phyloP scores from a whole-genome alignment of 2,797 vertebrate species.

The Podarcis lilfordi region DNA sequence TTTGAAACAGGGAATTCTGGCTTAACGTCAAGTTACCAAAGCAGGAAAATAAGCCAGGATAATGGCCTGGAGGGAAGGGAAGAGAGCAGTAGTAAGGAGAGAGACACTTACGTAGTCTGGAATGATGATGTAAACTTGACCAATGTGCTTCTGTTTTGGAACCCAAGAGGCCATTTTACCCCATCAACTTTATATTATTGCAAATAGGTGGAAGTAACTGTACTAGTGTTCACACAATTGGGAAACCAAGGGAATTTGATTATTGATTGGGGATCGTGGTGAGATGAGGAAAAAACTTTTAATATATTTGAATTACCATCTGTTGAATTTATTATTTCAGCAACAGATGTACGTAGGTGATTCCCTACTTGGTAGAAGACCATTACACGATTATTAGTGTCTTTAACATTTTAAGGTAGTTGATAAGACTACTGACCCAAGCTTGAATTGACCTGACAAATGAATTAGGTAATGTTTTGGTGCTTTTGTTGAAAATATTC shows the following conservation, averaged over 20 bases:
- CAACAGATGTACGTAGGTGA: background rate
- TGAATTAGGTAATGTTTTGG: background rate
- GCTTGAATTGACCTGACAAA: background rate
- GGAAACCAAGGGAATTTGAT: background rate
- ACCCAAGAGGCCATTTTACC: background rate
- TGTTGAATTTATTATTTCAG: background rate
- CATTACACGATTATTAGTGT: background rate
- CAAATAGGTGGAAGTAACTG: background rate
- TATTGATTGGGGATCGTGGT: background rate
- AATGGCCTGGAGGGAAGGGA: too few species aligned
- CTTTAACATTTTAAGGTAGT: background rate
- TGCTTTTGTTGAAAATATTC: background rate
- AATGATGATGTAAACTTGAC: background rate
- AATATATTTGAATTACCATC: background rate
- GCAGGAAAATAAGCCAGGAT: too few species aligned
- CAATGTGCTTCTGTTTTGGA: background rate
- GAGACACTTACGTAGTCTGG: background rate
- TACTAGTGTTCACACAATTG: background rate
- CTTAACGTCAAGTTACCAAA: background rate
- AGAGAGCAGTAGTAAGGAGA: too few species aligned
- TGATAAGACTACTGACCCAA: background rate
- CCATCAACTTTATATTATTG: background rate
- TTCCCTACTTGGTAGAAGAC: background rate
- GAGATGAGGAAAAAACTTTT: background rate
- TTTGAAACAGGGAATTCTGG: too few species aligned